Evolutionary conservation across 2,888 invertebrate species (phyloP), one percentile per base, ranked within the genome.

Genomic region (Eupithecia pulchellata): DNA sequence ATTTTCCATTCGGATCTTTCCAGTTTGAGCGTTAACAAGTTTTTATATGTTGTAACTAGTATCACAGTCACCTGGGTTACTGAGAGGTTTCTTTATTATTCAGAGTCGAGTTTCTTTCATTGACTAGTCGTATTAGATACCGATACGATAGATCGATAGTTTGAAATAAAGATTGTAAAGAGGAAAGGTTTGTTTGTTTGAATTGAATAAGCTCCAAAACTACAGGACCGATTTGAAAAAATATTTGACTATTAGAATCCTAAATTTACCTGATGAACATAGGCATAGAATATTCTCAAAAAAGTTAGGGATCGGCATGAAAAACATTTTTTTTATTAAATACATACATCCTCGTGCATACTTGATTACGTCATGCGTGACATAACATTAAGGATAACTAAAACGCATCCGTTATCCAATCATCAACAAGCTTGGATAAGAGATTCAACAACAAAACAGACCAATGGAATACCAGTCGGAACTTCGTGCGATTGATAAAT

Each of bases 391-490:
- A 1, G 58, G 6, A n/a, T n/a, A 32, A 60, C n/a, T 36, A 36
- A 61, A 32, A 34, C 61, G 34, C 20, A 34, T 61, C 20, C 58
- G n/a, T 60, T 60, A 60, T 60, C 58, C 58, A 34, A 61, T 61
- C n/a, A 34, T 25, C 14, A 34, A 11, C 34, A 61, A 61, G 60
- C 60, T 60, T 25, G 3, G 34, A 34, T 61, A 61, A 36, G 13
- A 61, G 32, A 34, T 61, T 9, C 34, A 25, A 25, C 32, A 20
- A 13, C n/a, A 5, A 20, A 61, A 34, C 25, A 25, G 34, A 20
- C 61, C 61, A 61, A 61, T 61, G 34, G 34, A 3, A 61, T 20
- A 61, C 34, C 13, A 25, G 25, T 20, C 32, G 6, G 61, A 61
- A 61, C 63, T 27, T 42, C 63, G 63, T 36, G 27, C 36, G 0